Evolutionary conservation across 2,888 invertebrate species (phyloP).

Genomic region (Cecidostiba fungosa): DNA sequence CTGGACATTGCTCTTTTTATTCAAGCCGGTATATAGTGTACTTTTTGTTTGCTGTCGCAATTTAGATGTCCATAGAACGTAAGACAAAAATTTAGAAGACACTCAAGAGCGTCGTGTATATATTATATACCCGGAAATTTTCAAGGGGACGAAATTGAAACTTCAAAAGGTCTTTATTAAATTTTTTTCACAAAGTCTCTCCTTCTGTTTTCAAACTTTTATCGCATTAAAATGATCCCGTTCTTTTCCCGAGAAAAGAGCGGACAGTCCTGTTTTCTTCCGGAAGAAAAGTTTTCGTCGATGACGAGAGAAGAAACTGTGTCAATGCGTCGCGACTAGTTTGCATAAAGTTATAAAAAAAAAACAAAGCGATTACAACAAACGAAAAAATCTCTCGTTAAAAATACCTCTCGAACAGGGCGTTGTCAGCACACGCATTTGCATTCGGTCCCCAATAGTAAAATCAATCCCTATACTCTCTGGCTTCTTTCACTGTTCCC

Average conservation of each 20-base stretch:
- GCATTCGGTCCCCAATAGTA: slow-evolving; percentile 42
- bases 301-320: neutral
- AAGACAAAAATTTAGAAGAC: no score
- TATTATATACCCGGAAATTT: no score
- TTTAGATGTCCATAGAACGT: no score
- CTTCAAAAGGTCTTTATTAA: neutral
- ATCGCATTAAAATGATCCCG: neutral
- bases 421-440: slow-evolving; percentile 6
- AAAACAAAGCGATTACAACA: neutral
- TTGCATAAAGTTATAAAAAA: neutral
- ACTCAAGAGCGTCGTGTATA: no score
- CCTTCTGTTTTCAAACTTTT: neutral
- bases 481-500: neutral
- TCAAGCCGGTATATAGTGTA: neutral
- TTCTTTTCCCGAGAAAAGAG: neutral
- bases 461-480: slow-evolving; percentile 48
- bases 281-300: neutral
- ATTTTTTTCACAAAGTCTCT: neutral
- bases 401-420: neutral
- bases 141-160: neutral
- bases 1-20: neutral
- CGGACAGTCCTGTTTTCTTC: neutral
- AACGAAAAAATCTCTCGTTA: neutral
- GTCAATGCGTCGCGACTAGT: neutral
- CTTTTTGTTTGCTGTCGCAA: no score